Evolutionary conservation across 2,797 vertebrate species (phyloP).

Genomic region (Setipinna tenuifilis): DNA sequence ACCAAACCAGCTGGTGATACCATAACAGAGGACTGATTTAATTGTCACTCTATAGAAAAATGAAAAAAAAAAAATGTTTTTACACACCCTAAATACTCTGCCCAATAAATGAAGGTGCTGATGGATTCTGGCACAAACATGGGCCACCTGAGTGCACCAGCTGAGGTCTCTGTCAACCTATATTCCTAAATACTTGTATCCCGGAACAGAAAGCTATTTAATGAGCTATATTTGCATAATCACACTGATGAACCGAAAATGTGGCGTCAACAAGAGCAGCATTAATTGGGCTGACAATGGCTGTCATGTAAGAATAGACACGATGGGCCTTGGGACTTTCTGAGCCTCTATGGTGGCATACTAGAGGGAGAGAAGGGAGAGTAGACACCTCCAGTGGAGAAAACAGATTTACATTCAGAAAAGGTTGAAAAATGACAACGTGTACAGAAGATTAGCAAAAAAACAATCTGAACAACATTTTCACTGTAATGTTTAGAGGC

Average conservation of each 20-base stretch:
- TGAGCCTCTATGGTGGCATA: background rate
- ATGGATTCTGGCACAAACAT: too few species aligned
- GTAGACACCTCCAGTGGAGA: background rate
- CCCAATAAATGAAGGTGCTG: too few species aligned
- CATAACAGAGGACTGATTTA: too few species aligned
- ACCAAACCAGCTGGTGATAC: too few species aligned
- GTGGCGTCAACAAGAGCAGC: conserved; percentile 55
- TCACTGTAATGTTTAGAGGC: background rate
- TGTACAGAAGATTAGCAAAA: background rate
- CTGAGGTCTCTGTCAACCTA: background rate
- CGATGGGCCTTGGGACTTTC: background rate
- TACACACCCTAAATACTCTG: too few species aligned
- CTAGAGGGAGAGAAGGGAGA: background rate
- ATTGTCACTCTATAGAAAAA: too few species aligned
- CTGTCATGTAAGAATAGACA: conserved; percentile 42
- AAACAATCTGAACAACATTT: background rate
- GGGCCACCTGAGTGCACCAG: too few species aligned
- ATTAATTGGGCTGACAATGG: conserved; percentile 65
- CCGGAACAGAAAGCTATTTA: conserved; percentile 59
- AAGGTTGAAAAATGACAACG: background rate
- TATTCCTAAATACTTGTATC: conserved; percentile 49
- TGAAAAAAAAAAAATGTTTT: too few species aligned
- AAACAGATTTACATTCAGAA: background rate
- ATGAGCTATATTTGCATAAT: conserved; percentile 66
- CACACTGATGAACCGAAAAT: conserved; percentile 56